phyloP scores from a whole-genome alignment of 2,113 vertebrate genomes.

The Halcyon malimbica region DNA sequence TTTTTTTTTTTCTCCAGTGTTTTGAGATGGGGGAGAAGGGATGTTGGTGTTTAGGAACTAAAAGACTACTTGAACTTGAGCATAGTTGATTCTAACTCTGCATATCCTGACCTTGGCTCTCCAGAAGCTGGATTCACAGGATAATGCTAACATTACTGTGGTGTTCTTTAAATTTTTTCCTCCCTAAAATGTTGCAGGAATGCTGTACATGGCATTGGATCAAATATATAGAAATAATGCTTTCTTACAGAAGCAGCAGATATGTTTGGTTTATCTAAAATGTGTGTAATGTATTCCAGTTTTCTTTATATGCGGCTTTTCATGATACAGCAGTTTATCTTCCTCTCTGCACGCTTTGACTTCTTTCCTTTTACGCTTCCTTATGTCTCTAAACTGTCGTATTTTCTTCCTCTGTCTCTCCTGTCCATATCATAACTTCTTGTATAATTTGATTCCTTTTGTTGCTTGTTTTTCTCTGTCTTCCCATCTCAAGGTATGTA shows the following conservation, averaged over 20 bases:
- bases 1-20: neutral
- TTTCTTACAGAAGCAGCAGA: neutral
- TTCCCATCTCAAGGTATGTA: neutral
- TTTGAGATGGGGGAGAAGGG: neutral
- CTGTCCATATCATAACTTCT: neutral
- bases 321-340: neutral
- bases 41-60: neutral
- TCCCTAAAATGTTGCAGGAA: neutral
- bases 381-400: neutral
- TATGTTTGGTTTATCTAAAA: neutral
- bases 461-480: neutral
- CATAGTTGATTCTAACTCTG: neutral
- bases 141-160: neutral
- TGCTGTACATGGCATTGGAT: accelerated
- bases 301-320: neutral
- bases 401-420: neutral
- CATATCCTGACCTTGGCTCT: neutral
- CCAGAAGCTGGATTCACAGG: neutral
- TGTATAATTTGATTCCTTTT: neutral
- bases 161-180: neutral
- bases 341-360: neutral
- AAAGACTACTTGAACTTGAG: neutral
- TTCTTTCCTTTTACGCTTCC: neutral
- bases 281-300: neutral
- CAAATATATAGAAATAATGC: neutral